Conservation (phyloP, 2,797 vertebrate genomes). For the Halcyon smyrnensis region DNA sequence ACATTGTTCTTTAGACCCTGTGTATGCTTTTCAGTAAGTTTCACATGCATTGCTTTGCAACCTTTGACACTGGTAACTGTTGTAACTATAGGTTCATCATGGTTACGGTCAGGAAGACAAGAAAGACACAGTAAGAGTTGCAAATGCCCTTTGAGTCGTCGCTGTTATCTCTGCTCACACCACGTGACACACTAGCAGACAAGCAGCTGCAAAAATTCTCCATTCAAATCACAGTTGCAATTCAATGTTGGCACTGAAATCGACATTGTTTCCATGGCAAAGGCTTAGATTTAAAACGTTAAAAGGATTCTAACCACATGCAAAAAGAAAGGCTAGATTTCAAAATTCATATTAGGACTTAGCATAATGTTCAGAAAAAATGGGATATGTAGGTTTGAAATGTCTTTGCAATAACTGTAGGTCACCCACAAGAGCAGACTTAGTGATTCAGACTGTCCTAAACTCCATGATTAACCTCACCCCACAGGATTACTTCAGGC, state of each 20-base stretch:
- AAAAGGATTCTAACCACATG: neutral
- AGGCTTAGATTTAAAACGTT: neutral
- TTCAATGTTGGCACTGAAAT: neutral
- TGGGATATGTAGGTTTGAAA: slow-evolving; percentile 4
- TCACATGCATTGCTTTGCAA: neutral
- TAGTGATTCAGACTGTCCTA: neutral
- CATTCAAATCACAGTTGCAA: neutral
- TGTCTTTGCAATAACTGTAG: neutral
- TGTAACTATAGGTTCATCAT: fast-evolving
- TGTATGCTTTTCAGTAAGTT: neutral
- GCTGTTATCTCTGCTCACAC: neutral
- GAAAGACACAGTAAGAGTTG: fast-evolving
- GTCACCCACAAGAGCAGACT: neutral
- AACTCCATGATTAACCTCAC: neutral
- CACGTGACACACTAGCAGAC: neutral
- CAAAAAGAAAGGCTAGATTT: neutral
- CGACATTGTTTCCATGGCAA: neutral
- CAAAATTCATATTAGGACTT: neutral
- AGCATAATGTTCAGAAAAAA: neutral
- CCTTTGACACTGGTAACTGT: too few species aligned
- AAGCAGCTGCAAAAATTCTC: neutral
- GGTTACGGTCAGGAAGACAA: neutral
- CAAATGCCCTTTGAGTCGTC: neutral
- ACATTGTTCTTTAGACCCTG: neutral
- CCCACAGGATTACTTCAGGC: neutral